phyloP scores from a whole-genome alignment of 2,888 invertebrate genomes.

The Nemapogon koenigi region DNA sequence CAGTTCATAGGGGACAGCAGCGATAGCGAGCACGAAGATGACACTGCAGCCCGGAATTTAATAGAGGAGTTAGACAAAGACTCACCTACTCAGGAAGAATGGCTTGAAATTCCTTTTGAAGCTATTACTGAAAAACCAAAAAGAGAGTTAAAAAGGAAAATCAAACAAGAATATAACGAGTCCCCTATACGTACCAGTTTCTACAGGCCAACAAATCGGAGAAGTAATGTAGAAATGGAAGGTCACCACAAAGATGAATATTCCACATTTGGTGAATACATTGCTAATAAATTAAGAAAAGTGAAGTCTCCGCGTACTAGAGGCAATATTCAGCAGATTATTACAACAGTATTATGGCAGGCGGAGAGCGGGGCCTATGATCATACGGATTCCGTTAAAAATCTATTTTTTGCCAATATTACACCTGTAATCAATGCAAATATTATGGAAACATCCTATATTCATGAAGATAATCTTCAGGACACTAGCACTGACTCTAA shows the following conservation, averaged over 20 bases:
- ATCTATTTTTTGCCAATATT: constrained; percentile 15
- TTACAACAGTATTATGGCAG: constrained; percentile 53
- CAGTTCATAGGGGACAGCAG: neutral
- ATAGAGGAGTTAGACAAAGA: neutral
- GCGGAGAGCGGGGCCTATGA: constrained; percentile 52
- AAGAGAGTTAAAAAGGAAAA: constrained; percentile 30
- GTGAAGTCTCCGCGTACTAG: constrained; percentile 34
- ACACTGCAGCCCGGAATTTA: neutral
- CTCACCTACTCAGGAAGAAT: constrained; percentile 40
- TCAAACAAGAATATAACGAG: constrained; percentile 51
- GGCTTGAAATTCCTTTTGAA: constrained; percentile 45
- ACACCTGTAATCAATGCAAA: no score
- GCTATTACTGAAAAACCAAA: constrained; percentile 35
- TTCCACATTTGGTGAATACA: constrained; percentile 48
- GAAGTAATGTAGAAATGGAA: no score
- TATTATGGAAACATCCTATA: no score
- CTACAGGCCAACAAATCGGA: no score
- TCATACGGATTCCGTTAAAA: constrained; percentile 41
- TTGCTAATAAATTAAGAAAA: constrained; percentile 49
- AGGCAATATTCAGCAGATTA: constrained; percentile 48
- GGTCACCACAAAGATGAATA: constrained; percentile 33
- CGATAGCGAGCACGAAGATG: neutral
- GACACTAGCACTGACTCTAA: no score
- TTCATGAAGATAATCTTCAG: no score
- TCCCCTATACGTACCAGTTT: no score